phyloP scores from a whole-genome alignment of 2,888 invertebrate species.

The Branchipolynoe longqiensis region DNA sequence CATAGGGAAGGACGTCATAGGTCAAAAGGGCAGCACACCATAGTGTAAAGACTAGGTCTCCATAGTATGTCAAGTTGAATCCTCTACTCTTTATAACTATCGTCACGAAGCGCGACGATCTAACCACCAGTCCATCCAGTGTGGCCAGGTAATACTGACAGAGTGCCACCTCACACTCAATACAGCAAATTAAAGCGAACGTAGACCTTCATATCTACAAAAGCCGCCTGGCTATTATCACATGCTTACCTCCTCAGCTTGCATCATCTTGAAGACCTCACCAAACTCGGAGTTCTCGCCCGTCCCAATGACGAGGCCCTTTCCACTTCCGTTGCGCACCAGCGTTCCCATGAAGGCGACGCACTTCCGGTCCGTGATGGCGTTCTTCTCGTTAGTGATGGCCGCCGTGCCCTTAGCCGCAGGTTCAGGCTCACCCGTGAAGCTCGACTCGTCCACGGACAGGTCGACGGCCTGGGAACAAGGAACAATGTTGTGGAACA shows the following conservation, averaged over 20 bases:
- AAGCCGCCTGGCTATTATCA: too few relatives aligned
- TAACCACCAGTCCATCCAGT: too few relatives aligned
- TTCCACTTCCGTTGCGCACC: conserved; percentile 96
- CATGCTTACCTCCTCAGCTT: conserved; percentile 90
- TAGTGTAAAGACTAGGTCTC: too few relatives aligned
- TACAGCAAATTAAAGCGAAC: too few relatives aligned
- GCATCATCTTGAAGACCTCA: conserved; percentile 99
- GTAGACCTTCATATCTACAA: too few relatives aligned
- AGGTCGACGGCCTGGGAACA: conserved; percentile 88
- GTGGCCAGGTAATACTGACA: too few relatives aligned
- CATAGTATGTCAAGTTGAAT: too few relatives aligned
- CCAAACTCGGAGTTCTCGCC: conserved; percentile 99
- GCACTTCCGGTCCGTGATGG: conserved; percentile 84
- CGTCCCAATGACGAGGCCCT: conserved; percentile 98
- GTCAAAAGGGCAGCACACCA: too few relatives aligned
- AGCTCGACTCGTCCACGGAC: conserved; percentile 97
- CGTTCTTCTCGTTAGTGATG: conserved; percentile 85
- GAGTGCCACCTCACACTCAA: too few relatives aligned
- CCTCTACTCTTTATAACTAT: too few relatives aligned
- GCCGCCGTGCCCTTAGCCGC: conserved; percentile 83
- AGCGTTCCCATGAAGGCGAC: conserved; percentile 99
- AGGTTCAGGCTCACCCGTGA: conserved; percentile 99
- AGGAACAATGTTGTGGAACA: background rate
- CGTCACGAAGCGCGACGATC: too few relatives aligned
- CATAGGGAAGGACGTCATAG: too few relatives aligned